Percentiles rank a stretch among this genome's conserved stretches.
Evolutionary conservation across 2,113 vertebrate genomes (phyloP).

Genomic region (Craseonycteris thonglongyai): DNA sequence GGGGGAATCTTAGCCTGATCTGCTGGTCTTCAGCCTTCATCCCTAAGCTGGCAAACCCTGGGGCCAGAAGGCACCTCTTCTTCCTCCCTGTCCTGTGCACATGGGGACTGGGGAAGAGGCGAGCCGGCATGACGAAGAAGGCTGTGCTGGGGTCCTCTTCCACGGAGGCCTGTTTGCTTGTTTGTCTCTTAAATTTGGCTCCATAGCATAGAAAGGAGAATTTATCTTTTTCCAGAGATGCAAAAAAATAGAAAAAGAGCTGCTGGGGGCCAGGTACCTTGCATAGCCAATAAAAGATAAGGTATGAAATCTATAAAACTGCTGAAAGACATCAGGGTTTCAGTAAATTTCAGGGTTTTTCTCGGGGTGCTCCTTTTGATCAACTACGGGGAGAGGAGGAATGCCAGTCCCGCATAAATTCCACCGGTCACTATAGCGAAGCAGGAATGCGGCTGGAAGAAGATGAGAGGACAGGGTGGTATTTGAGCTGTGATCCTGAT

Average conservation of each 20-base stretch:
- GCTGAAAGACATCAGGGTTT: conserved; percentile 76
- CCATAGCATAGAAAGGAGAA: not conserved
- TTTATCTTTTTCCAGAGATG: conserved; percentile 68
- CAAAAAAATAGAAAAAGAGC: conserved; percentile 75
- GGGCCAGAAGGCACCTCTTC: not conserved
- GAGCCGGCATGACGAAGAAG: not conserved
- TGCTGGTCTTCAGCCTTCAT: not conserved
- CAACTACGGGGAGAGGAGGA: conserved; percentile 9
- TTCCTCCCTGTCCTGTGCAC: not conserved
- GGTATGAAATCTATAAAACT: conserved; percentile 76
- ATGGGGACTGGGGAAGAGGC: not conserved
- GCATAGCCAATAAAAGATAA: conserved; percentile 68
- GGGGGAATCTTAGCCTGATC: not conserved
- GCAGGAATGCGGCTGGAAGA: not conserved
- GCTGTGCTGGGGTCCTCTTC: not conserved
- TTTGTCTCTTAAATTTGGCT: conserved; percentile 55
- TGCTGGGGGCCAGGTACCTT: conserved; percentile 68
- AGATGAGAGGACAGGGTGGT: not conserved
- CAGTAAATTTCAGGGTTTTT: conserved; percentile 70
- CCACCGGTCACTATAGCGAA: conserved; percentile 69
- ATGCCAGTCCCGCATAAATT: conserved; percentile 67
- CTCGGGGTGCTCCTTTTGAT: conserved; percentile 65
- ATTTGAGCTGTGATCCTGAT: not conserved
- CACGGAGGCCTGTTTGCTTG: not conserved
- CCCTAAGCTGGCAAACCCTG: not conserved